Evolutionary conservation across 2,888 invertebrate genomes (phyloP), one percentile per base, ranked within the genome.

Genomic region (Neoaliturus tenellus): DNA sequence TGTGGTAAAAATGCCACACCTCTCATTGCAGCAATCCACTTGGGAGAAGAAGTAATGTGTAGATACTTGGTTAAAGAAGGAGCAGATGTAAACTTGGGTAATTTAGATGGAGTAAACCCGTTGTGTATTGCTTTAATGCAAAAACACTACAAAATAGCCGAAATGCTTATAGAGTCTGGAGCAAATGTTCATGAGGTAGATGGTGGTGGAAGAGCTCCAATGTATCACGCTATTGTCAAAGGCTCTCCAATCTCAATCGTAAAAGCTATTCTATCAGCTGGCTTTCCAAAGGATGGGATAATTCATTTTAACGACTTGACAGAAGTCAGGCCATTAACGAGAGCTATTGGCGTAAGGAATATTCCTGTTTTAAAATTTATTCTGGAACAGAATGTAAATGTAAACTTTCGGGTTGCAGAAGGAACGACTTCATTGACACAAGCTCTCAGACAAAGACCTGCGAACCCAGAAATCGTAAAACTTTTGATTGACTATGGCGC

Each of bases 381-480:
- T 44, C 28, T 75, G 48, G 48, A 75, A 75, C 48, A 75, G n/a
- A 39, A 35, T 4, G 17, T 48, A 28, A n/a, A 75, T 75, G 25
- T 48, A 8, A 75, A 75, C n/a, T 41, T n/a, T 4, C 10, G 12
- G 14, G 17, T 0, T 1, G 3, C 4, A 14, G n/a, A 44, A 5
- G 48, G 48, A 14, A 6, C 35, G 6, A 44, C 75, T 28, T 48
- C 75, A 17, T 75, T 75, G 28, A 23, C 28, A n/a, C 1, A 10
- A 28, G 48, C 75, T n/a, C 25, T 48, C 0, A 48, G 6, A 2
- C 20, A 39, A 25, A 41, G 6, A 0, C 25, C 39, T n/a, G n/a
- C n/a, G n/a, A n/a, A n/a, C 20, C n/a, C 35, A 14, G 75, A 75
- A 48, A 44, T 75, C n/a, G 10, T 48, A 1, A 48, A 75, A 28